Evolutionary conservation across 1,140 invertebrate species (phyloP).

Genomic region (Diabrotica undecimpunctata): DNA sequence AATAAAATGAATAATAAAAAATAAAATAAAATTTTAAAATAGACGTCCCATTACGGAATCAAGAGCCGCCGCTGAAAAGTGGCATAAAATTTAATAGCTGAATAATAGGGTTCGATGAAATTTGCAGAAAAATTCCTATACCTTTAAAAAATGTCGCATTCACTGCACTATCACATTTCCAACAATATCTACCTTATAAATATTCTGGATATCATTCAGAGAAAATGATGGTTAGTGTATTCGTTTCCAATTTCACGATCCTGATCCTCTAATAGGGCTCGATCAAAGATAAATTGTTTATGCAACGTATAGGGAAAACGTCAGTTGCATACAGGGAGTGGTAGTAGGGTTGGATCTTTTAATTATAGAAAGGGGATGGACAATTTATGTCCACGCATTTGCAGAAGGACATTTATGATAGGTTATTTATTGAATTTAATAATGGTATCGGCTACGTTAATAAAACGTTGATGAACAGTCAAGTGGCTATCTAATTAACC

Average conservation of each 20-base stretch:
- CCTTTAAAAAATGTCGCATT: too few relatives aligned
- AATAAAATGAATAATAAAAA: too few relatives aligned
- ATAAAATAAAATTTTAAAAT: too few relatives aligned
- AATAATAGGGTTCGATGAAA: too few relatives aligned
- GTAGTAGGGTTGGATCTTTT: conserved; percentile 26
- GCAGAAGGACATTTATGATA: conserved; percentile 25
- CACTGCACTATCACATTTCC: too few relatives aligned
- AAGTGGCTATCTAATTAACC: conserved; percentile 1
- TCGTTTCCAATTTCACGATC: neutral
- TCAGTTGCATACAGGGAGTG: conserved; percentile 12
- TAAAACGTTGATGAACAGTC: conserved; percentile 11
- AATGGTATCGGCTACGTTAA: conserved; percentile 5
- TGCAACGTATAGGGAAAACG: conserved; percentile 12
- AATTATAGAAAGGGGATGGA: conserved; percentile 30
- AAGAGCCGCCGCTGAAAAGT: too few relatives aligned
- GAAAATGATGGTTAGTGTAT: too few relatives aligned
- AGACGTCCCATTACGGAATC: too few relatives aligned
- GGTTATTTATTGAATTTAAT: conserved; percentile 17
- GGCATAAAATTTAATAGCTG: too few relatives aligned
- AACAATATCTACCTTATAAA: too few relatives aligned
- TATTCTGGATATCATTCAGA: too few relatives aligned
- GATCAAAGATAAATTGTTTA: conserved; percentile 10
- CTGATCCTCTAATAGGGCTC: neutral
- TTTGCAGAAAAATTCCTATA: too few relatives aligned
- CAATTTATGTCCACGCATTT: conserved; percentile 28